These are phyloP conservation scores for Nyctibius bracteatus DNA, from an alignment of 2,113 vertebrate species.

Conservation along the genomic window DNA sequence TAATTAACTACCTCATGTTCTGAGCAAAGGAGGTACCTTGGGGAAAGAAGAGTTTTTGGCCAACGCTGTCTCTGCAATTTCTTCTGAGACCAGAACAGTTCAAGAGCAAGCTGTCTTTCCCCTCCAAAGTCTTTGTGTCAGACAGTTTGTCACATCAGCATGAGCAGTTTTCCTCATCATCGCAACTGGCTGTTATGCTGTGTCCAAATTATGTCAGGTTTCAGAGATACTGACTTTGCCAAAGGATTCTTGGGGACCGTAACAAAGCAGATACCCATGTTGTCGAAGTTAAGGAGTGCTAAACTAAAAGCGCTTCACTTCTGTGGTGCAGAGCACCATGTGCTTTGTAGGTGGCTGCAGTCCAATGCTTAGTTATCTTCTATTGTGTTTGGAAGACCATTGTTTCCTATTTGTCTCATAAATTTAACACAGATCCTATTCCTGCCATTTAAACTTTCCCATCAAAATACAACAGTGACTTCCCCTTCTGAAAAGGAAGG, in stretches of 20 bases:
- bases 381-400: conserved; percentile 62
- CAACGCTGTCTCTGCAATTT: neutral
- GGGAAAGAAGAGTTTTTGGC: neutral
- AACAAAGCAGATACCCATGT: neutral
- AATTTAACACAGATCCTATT: conserved; percentile 58
- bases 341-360: conserved; percentile 17
- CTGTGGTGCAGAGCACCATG: neutral
- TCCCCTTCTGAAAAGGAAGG: conserved; percentile 65
- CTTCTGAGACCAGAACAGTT: neutral
- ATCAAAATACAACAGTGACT: conserved; percentile 51
- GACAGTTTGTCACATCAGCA: neutral
- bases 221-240: neutral
- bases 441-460: conserved; percentile 56
- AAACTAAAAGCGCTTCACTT: neutral
- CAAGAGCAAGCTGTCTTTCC: neutral
- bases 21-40: neutral
- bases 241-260: neutral
- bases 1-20: neutral
- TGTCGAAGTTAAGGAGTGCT: neutral
- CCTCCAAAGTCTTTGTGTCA: neutral
- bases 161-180: neutral
- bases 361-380: conserved; percentile 58
- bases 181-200: neutral
- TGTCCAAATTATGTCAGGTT: neutral
- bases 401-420: conserved; percentile 66